Base-by-base conservation (phyloP, 1,140 invertebrate species). In the Hyles vespertilio region DNA sequence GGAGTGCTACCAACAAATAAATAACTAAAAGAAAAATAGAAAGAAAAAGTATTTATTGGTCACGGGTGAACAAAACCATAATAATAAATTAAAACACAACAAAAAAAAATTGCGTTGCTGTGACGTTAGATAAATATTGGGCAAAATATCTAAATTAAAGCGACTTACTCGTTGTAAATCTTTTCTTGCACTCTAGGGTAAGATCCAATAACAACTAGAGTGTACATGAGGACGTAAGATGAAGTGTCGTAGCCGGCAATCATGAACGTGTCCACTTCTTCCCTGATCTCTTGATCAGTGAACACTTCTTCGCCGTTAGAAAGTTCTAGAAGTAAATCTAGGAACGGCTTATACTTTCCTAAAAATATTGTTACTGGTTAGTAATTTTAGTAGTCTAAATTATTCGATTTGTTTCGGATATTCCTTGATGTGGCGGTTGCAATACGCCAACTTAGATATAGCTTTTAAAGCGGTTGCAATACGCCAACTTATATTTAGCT, bases 181-280 rank as follows among this genome's bases (percentile, higher is more conserved):
- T 61, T 64, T 8, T 75, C 61, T 45, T 81, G 74, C 2, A 79
- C 69, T 43, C 61, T 12, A 1, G 68, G 69, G 56, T 74, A 63
- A 9, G 68, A 67, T 22, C 77, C 77, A 0, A 80, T 46, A 5
- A 68, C 3, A 5, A 77, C 12, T 1, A 79, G 36, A 3, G 56
- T 6, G 4, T 56, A 69, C 3, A 59, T 22, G 0, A 68, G 47
- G 3, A 59, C 54, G 6, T 51, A 59, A 3, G 71, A 59, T 3
- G 67, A 65, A 0, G 77, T 80, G 12, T 80, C 77, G 10, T 67
- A 58, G 1, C 77, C 75, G 2, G 73, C 73, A 5, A 69, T 56
- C 8, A 74, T 64, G 12, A 76, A 63, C 0, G 70, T 77, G 32
- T 71, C 61, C 11, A 80, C 59, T 58, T 78, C 69, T 44, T 74